phyloP scores from a whole-genome alignment of 2,797 vertebrate genomes.

The Sandelia bainsii region DNA sequence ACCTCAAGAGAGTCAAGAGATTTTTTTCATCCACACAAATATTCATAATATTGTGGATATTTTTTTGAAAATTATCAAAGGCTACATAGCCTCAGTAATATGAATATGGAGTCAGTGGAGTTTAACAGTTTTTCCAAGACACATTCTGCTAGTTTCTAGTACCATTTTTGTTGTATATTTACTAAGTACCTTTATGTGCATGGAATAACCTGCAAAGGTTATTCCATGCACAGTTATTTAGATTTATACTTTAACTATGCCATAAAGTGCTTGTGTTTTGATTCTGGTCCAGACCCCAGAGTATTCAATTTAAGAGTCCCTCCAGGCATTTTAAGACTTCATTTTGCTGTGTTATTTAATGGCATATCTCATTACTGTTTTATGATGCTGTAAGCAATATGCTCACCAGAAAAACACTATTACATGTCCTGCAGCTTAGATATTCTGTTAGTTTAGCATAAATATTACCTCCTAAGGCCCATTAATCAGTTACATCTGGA shows the following conservation, averaged over 20 bases:
- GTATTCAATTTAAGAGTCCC: slow-evolving; percentile 75
- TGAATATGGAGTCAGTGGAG: not conserved
- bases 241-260: slow-evolving; percentile 59
- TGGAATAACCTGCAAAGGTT: slow-evolving; percentile 28
- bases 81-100: not conserved
- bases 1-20: not conserved
- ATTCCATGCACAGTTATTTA: slow-evolving; percentile 51
- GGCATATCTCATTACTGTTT: slow-evolving; percentile 81
- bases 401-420: slow-evolving; percentile 65
- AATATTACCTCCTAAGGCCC: slow-evolving; percentile 68
- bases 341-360: slow-evolving; percentile 80
- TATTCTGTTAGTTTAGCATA: slow-evolving; percentile 73
- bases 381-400: slow-evolving; percentile 81
- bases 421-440: slow-evolving; percentile 73
- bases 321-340: slow-evolving; percentile 73
- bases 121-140: not conserved
- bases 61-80: no score
- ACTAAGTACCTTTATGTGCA: not conserved
- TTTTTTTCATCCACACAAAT: no score
- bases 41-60: no score
- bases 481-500: slow-evolving; percentile 77
- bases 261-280: slow-evolving; percentile 67
- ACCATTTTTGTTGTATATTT: not conserved
- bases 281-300: slow-evolving; percentile 63
- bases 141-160: not conserved